Evolutionary conservation across 30 jellyfish, hydroid and myxozoan genomes (phyloP), one percentile per base, ranked within the genome.

Genomic region (Chrysaora quinquecirrha): DNA sequence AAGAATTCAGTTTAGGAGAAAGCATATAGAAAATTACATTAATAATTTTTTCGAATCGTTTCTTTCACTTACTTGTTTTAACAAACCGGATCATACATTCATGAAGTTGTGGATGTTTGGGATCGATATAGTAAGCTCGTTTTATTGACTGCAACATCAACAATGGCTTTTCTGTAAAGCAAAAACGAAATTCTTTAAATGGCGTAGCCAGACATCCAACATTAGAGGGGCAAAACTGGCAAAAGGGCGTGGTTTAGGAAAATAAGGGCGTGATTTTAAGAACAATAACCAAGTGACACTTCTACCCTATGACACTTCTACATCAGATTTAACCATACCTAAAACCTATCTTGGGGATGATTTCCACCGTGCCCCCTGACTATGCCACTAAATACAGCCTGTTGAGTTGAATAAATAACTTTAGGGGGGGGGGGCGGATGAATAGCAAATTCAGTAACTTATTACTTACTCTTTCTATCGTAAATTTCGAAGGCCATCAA

Each of bases 401-500:
- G n/a, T n/a, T n/a, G n/a, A n/a, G n/a, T n/a, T n/a, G n/a, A n/a
- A n/a, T n/a, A n/a, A n/a, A n/a, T n/a, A n/a, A n/a, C n/a, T n/a
- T n/a, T n/a, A n/a, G n/a, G n/a, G n/a, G n/a, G n/a, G n/a, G n/a
- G 7, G 60, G 58, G 9, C 16, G 9, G 58, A 43, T 43, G 58
- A 60, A 21, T n/a, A 27, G 33, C 18, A 4, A 60, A 60, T 10
- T n/a, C 29, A 60, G n/a, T n/a, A n/a, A n/a, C n/a, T n/a, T n/a
- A n/a, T n/a, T 14, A 11, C 90, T 32, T 64, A 88, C 99, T 78
- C 78, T 80, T 87, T 43, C 99, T 64, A 27, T 71, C 90, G 90
- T 94, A 94, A 24, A 94, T 94, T 64, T 94, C 99, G 65, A 73
- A 94, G 9, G 99, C 97, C 95, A 94, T 77, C 21, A 94, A 64